Evolutionary conservation across 2,797 vertebrate genomes (phyloP), one percentile per base, ranked within the genome.

Genomic region (Macroramphosus scolopax): DNA sequence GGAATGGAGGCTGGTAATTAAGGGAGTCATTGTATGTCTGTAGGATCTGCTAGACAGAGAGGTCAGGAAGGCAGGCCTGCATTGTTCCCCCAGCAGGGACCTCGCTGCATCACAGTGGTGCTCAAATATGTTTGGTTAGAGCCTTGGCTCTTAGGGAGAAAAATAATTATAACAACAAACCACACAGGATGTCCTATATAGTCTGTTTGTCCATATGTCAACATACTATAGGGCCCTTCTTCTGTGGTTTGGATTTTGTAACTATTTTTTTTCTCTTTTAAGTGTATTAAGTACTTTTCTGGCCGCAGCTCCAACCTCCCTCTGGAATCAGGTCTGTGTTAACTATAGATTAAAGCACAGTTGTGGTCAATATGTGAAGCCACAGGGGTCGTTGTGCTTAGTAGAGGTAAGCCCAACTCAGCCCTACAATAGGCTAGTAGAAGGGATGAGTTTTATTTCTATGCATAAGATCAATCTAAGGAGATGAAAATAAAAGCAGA

Each of bases 1-100:
- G 83, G 86, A 89, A 89, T 84, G 81, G 77, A 83, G 65, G 76
- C 75, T 83, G 80, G 83, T 89, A 89, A 91, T 91, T 90, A 89
- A 90, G 86, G 86, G 79, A 62, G 71, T 73, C 85, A 89, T 91
- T 91, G 89, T 91, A 72, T 35, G 78, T 54, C 73, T 82, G 80
- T 80, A 86, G 79, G 80, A 89, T 84, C 81, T 83, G 80, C 70
- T 66, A 83, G 82, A 88, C 79, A 63, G 77, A 73, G 78, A 82
- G 87, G 89, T 90, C 84, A 87, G 84, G 86, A 88, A 91, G 88
- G 87, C 87, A 81, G 68, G 35, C 49, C 56, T 40, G 65, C 82
- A 88, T 82, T 91, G 89, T 89, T 89, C 75, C 54, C 65, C 54
- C 83, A 69, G 70, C 82, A 77, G 77, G 84, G 77, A 75, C 67